Percentiles rank a stretch among this genome's conserved stretches.
phyloP scores from a whole-genome alignment of 2,888 invertebrate genomes.

The Polyommatus icarus region DNA sequence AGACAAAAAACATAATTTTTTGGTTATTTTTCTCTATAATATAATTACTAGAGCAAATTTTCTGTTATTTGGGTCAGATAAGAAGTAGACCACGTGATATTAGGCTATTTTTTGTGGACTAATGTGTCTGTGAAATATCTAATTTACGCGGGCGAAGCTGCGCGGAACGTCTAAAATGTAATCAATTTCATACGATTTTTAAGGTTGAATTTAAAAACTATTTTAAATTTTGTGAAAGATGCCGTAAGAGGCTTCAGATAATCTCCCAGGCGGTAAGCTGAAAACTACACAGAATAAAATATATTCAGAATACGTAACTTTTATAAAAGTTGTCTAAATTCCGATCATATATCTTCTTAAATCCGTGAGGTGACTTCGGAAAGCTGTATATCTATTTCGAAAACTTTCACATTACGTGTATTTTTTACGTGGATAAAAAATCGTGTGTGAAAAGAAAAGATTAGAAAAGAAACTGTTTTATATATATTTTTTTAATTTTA shows the following conservation, averaged over 20 bases:
- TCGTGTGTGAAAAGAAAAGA: neutral
- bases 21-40: too few relatives aligned
- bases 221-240: neutral
- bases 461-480: too few relatives aligned
- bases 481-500: too few relatives aligned
- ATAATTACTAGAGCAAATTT: too few relatives aligned
- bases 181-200: too few relatives aligned
- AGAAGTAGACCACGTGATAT: too few relatives aligned
- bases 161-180: too few relatives aligned
- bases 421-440: neutral
- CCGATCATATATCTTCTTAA: slow-evolving; percentile 21
- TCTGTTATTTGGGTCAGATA: too few relatives aligned
- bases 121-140: too few relatives aligned
- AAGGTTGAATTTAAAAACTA: neutral
- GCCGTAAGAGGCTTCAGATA: neutral
- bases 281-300: slow-evolving; percentile 24
- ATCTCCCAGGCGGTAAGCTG: slow-evolving; percentile 12
- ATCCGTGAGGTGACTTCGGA: slow-evolving; percentile 9
- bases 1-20: too few relatives aligned
- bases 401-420: neutral
- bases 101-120: too few relatives aligned
- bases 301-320: slow-evolving; percentile 11
- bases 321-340: slow-evolving; percentile 20
- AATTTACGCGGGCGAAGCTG: too few relatives aligned
- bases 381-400: slow-evolving; percentile 15